These are phyloP conservation scores for Myodes glareolus DNA, from an alignment of 2,113 vertebrate genomes.

Conservation along the genomic window DNA sequence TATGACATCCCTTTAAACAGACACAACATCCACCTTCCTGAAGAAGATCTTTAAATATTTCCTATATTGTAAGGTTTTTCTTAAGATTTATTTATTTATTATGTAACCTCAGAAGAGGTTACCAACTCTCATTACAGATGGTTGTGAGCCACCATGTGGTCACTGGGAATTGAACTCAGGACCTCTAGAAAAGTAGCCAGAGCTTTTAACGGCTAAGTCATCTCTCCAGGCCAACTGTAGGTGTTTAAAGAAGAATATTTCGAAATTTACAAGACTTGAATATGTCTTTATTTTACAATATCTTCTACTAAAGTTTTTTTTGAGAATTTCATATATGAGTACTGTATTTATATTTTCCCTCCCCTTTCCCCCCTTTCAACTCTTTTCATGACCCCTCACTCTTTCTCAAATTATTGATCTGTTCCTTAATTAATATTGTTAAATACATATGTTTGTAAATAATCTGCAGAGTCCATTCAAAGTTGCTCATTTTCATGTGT, in stretches of 20 bases:
- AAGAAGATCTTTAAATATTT: neutral
- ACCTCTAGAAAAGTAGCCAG: no score
- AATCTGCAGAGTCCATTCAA: neutral
- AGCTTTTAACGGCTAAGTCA: no score
- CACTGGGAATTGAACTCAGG: no score
- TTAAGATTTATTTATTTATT: no score
- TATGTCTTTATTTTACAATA: neutral
- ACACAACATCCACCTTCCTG: neutral
- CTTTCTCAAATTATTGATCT: neutral
- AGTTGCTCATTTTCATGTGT: neutral
- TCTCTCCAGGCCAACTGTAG: no score
- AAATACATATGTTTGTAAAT: neutral
- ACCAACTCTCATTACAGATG: no score
- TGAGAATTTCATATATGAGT: neutral
- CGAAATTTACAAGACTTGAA: neutral
- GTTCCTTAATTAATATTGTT: neutral
- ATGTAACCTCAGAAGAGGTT: no score
- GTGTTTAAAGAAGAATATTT: neutral
- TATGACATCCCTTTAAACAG: neutral
- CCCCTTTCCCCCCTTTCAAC: neutral
- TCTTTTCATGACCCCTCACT: neutral
- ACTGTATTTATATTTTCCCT: neutral
- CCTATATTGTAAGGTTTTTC: no score
- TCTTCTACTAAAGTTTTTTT: neutral
- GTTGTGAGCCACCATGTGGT: no score